These are phyloP conservation scores for Agelas oroides DNA, from an alignment of 37 sponge, comb jelly and placozoan species.

Conservation along the genomic window DNA sequence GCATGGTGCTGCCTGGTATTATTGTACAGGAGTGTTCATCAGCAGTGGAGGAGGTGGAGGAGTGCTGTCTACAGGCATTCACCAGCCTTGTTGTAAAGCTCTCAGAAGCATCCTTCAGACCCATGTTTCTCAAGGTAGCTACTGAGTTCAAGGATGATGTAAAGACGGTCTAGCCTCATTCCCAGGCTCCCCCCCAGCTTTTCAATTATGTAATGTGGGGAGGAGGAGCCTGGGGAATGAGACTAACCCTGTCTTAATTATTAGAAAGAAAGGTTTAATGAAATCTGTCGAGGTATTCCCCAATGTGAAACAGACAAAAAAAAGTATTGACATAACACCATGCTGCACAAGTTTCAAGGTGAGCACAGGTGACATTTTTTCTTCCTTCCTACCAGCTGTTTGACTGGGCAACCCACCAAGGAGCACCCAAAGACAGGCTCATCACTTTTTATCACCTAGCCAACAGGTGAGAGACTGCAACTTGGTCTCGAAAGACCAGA, in stretches of 20 bases:
- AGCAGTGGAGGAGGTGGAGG: slow-evolving; percentile 63
- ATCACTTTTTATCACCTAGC: slow-evolving; percentile 88
- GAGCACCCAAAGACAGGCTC: slow-evolving; percentile 42
- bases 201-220: too few relatives aligned
- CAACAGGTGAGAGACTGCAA: slow-evolving; percentile 40
- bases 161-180: background rate
- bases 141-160: background rate
- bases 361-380: too few relatives aligned
- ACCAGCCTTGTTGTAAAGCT: slow-evolving; percentile 73
- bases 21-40: slow-evolving; percentile 27
- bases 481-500: background rate
- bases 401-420: slow-evolving; percentile 79
- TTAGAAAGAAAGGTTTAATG: too few relatives aligned
- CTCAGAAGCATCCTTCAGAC: slow-evolving; percentile 84
- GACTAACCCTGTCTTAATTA: too few relatives aligned
- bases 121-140: slow-evolving; percentile 73
- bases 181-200: too few relatives aligned
- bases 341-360: too few relatives aligned
- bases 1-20: background rate
- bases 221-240: too few relatives aligned
- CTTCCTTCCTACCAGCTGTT: slow-evolving; percentile 46
- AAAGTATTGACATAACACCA: too few relatives aligned
- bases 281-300: too few relatives aligned
- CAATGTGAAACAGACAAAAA: too few relatives aligned
- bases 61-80: slow-evolving; percentile 37